Evolutionary conservation across 2,797 vertebrate genomes (phyloP).

Genomic region (Phalanger gymnotis): DNA sequence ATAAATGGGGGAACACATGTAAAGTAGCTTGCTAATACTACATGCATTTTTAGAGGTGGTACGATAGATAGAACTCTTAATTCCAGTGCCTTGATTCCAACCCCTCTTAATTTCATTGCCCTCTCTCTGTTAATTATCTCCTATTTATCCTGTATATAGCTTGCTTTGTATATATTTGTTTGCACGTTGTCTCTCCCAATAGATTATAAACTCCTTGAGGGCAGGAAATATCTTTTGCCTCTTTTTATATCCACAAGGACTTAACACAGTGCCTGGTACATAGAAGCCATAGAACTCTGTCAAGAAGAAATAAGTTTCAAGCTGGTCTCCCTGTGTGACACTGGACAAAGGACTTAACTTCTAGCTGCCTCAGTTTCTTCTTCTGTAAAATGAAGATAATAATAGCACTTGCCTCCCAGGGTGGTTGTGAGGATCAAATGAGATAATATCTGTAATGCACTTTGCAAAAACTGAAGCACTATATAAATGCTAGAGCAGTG

Average conservation of each 20-base stretch:
- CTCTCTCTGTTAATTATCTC: neutral
- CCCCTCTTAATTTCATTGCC: neutral
- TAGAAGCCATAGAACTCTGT: neutral
- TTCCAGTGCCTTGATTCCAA: neutral
- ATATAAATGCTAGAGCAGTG: neutral
- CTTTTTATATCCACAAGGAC: neutral
- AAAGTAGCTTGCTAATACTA: neutral
- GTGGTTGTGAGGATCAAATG: neutral
- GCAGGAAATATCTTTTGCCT: neutral
- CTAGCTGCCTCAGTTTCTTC: constrained; percentile 30
- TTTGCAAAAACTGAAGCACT: neutral
- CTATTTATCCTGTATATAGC: neutral
- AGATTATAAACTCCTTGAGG: neutral
- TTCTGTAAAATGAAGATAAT: neutral
- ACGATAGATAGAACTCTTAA: neutral
- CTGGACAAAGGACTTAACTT: neutral
- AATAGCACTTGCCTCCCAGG: neutral
- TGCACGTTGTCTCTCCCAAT: neutral
- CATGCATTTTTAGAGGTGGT: neutral
- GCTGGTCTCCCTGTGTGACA: neutral
- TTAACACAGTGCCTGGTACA: neutral
- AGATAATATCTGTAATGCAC: neutral
- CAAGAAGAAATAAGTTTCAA: neutral
- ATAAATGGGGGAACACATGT: neutral
- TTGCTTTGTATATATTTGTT: neutral